Evolutionary conservation across 64 coral and sea anemone species (phyloP).

Genomic region (Montipora cactus): DNA sequence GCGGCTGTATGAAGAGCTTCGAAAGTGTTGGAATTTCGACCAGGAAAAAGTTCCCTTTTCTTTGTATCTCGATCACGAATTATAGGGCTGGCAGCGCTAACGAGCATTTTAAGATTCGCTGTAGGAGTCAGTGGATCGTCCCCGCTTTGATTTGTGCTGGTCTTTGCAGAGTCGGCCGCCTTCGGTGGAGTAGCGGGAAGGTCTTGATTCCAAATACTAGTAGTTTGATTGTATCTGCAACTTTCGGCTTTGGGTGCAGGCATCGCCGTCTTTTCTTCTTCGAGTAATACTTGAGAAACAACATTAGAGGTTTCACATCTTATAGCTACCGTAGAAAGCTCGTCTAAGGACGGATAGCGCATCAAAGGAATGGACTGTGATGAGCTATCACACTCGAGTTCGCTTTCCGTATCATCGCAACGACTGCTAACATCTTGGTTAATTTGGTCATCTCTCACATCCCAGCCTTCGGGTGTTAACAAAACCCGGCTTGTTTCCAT

Average conservation of each 20-base stretch:
- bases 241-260: slow-evolving; percentile 2
- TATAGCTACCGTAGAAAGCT: slow-evolving; percentile 87
- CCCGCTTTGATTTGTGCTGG: slow-evolving; percentile 31
- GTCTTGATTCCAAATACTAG: slow-evolving; percentile 41
- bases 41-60: slow-evolving; percentile 92
- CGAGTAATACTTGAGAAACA: neutral
- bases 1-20: slow-evolving; percentile 26
- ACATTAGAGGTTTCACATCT: slow-evolving; percentile 46
- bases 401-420: slow-evolving; percentile 59
- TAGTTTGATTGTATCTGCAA: slow-evolving; percentile 33
- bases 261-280: slow-evolving; percentile 23
- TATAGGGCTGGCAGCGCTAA: slow-evolving; percentile 94
- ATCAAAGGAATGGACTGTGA: slow-evolving; percentile 61
- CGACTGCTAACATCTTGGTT: slow-evolving; percentile 39
- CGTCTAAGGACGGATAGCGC: slow-evolving; percentile 84
- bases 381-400: slow-evolving; percentile 67
- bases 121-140: slow-evolving; percentile 95
- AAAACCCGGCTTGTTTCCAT: slow-evolving; percentile 59
- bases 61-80: slow-evolving; percentile 94
- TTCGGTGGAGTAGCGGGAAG: slow-evolving; percentile 89
- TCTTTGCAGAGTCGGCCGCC: slow-evolving; percentile 45
- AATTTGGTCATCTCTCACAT: slow-evolving; percentile 7
- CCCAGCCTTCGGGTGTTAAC: slow-evolving; percentile 50
- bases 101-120: slow-evolving; percentile 97
- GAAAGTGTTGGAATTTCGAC: slow-evolving; percentile 39